These are phyloP conservation scores for Rousettus leschenaultii DNA, from an alignment of 2,113 vertebrate species.

Conservation along the genomic window DNA sequence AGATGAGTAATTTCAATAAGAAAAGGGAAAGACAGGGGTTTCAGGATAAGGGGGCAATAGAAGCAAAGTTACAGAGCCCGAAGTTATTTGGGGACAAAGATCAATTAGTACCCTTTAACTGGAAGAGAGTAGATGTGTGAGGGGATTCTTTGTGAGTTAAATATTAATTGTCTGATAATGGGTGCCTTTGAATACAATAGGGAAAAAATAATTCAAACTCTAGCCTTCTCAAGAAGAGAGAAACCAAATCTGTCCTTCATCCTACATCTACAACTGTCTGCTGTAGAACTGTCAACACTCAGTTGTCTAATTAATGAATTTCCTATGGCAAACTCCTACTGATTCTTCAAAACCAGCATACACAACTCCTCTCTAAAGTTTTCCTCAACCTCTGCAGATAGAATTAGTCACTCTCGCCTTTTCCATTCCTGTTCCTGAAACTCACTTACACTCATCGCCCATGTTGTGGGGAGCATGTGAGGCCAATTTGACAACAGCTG, in stretches of 20 bases:
- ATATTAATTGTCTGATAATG: background rate
- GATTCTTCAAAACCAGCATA: background rate
- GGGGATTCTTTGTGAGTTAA: background rate
- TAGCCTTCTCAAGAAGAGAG: background rate
- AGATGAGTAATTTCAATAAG: background rate
- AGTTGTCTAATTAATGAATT: background rate
- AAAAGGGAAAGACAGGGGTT: background rate
- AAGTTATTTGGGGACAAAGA: background rate
- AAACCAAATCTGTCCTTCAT: background rate
- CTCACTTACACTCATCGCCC: background rate
- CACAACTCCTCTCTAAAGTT: background rate
- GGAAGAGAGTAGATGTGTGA: background rate
- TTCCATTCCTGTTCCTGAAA: background rate
- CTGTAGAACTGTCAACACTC: accelerated
- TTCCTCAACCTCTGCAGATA: background rate
- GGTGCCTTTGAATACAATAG: background rate
- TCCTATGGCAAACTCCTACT: background rate
- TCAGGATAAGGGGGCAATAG: background rate
- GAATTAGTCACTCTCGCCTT: background rate
- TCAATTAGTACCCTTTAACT: background rate
- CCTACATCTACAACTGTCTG: background rate
- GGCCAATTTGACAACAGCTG: accelerated
- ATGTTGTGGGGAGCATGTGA: accelerated
- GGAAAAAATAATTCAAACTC: background rate
- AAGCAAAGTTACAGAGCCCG: background rate